Evolutionary conservation across 2,797 vertebrate species (phyloP), one percentile per base, ranked within the genome.

Genomic region (Lacerta bilineata): DNA sequence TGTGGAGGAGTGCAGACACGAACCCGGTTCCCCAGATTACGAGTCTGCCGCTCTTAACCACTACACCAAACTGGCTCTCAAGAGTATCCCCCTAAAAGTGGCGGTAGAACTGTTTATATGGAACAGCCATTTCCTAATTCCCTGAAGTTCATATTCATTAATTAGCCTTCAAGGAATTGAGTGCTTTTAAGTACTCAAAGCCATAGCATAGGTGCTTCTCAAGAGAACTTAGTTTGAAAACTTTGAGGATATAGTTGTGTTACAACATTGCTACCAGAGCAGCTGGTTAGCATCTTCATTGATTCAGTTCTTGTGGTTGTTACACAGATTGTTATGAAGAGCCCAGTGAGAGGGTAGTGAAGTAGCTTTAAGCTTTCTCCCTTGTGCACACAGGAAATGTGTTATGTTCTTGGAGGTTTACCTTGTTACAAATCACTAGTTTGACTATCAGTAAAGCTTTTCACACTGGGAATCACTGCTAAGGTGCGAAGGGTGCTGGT

Each of bases 381-480:
- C n/a, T 79, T n/a, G 18, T n/a, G 18, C 18, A 7, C 23, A 18
- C 55, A 75, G 39, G 33, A 46, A 23, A n/a, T 25, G 41, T 77
- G 64, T 90, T 94, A 92, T 93, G 91, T 95, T 96, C 94, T 94
- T 95, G 94, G 87, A 93, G 80, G 88, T 90, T 95, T 92, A 87
- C 93, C 93, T 87, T 89, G 1, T 79, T 88, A 83, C 90, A 92
- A 91, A 84, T 82, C n/a, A 0, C 71, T 85, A 84, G 80, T 85
- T 78, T 71, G 90, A 88, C 91, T 50, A 88, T 71, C 90, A 2
- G 1, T 90, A 89, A 91, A 88, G 18, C 89, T 64, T 89, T 92
- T 94, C 82, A 69, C 0, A 68, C 88, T 90, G 80, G 82, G 55
- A 92, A 68, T 83, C 80, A 83, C 89, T 88, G 0, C 33, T 93